Base-by-base conservation (phyloP, 2,888 invertebrate genomes). In the Alitta virens region DNA sequence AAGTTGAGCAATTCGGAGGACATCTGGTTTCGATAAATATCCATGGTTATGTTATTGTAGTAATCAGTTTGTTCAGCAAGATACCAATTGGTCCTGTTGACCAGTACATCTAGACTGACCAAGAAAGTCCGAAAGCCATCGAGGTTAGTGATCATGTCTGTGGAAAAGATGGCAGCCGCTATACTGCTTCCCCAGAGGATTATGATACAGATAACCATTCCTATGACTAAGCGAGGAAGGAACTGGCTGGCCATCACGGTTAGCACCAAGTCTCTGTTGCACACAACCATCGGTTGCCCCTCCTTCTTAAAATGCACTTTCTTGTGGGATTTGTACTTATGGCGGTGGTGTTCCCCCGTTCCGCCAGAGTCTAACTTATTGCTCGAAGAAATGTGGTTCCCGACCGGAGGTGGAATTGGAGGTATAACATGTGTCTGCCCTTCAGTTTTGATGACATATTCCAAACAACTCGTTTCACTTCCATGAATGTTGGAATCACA, bases 21-120 rank as follows among this genome's bases (percentile, higher is more conserved):
- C 61, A 61, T 61, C 46, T 68, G 68, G 26, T 55, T 55, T 53
- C 56, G 52, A 62, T 66, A 68, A 33, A 65, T 62, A 24, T 55
- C 59, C 62, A 69, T 62, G 25, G 66, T 63, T 38, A 68, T 64
- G n/a, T 64, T 50, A 40, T 75, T 77, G 62, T 76, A 68, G 64
- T 75, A 71, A 40, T 56, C 59, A 24, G 72, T 73, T 60, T 74
- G 72, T 21, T 74, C 70, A 23, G 65, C 56, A 51, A 74, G 64
- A 56, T 71, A 68, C 59, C 60, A 63, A 61, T 74, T 71, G 21
- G 71, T 71, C 68, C 69, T 68, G 63, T 71, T 66, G 1, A 68
- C 60, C 52, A 73, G 69, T 26, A 62, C 63, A 53, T 68, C 54
- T 38, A 72, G 63, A 27, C 64, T 68, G 51, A 25, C 60, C 24